These are phyloP conservation scores for Thomomys bottae DNA, from an alignment of 2,113 vertebrate species.

Conservation along the genomic window DNA sequence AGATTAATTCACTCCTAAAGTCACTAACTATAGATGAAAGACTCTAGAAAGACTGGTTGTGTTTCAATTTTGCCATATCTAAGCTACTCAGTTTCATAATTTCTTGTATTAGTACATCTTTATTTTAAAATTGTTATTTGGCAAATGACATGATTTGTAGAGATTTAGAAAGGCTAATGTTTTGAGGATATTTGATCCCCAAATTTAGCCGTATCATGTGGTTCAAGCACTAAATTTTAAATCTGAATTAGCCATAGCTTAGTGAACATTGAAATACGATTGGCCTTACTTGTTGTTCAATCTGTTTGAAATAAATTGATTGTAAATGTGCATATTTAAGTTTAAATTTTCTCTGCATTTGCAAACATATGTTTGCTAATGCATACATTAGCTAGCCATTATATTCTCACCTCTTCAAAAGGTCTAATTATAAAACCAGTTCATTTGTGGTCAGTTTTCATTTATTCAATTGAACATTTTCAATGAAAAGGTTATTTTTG, in stretches of 20 bases:
- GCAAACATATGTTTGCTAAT: neutral
- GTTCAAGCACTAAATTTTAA: neutral
- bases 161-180: neutral
- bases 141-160: neutral
- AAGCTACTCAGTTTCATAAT: conserved; percentile 20
- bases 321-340: neutral
- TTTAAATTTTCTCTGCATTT: conserved; percentile 28
- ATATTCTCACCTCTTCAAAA: neutral
- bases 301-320: neutral
- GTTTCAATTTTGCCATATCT: conserved; percentile 20
- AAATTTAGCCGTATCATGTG: neutral
- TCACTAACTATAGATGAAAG: conserved; percentile 44
- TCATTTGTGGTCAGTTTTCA: conserved; percentile 26
- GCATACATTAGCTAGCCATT: neutral
- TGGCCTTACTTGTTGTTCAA: conserved; percentile 12
- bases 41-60: conserved; percentile 16
- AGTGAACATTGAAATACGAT: too few species aligned
- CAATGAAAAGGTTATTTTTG: conserved; percentile 22
- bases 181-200: neutral
- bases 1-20: neutral
- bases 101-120: neutral
- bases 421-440: conserved; percentile 48
- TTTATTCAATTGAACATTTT: conserved; percentile 53
- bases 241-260: neutral
- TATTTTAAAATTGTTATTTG: neutral